Evolutionary conservation across 2,888 invertebrate genomes (phyloP).

Genomic region (Parnassius orleans): DNA sequence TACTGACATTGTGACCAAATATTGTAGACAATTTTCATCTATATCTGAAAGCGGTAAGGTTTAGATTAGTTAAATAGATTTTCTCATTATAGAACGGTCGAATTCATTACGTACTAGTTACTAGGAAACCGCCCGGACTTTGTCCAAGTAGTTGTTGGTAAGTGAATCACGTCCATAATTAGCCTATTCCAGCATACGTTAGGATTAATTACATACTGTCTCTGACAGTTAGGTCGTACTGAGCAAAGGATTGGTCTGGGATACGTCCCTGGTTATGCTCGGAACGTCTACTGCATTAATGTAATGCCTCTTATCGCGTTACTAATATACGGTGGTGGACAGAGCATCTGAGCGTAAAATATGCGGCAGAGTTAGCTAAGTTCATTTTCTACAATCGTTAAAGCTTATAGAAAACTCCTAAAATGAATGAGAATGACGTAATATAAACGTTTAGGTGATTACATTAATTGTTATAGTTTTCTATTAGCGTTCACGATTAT

Average conservation of each 20-base stretch:
- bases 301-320: not conserved
- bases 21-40: conserved; percentile 5
- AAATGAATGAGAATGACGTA: too few species aligned
- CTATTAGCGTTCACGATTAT: too few species aligned
- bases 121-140: conserved; percentile 22
- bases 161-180: conserved; percentile 19
- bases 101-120: conserved; percentile 21
- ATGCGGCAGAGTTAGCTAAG: too few species aligned
- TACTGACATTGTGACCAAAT: conserved; percentile 11
- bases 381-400: too few species aligned
- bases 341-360: too few species aligned
- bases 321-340: too few species aligned
- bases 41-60: conserved; percentile 3
- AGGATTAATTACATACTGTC: conserved; percentile 21
- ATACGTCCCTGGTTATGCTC: conserved; percentile 9
- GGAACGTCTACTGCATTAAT: conserved; percentile 14
- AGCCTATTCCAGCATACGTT: conserved; percentile 18
- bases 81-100: conserved; percentile 15
- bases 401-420: too few species aligned
- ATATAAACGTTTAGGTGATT: too few species aligned
- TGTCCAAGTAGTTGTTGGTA: conserved; percentile 17
- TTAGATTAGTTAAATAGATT: conserved; percentile 4
- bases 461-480: too few species aligned
- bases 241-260: conserved; percentile 14
- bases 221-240: conserved; percentile 21